Evolutionary conservation across 2,888 invertebrate genomes (phyloP), one percentile per base, ranked within the genome.

Genomic region (Miltochrista miniata): DNA sequence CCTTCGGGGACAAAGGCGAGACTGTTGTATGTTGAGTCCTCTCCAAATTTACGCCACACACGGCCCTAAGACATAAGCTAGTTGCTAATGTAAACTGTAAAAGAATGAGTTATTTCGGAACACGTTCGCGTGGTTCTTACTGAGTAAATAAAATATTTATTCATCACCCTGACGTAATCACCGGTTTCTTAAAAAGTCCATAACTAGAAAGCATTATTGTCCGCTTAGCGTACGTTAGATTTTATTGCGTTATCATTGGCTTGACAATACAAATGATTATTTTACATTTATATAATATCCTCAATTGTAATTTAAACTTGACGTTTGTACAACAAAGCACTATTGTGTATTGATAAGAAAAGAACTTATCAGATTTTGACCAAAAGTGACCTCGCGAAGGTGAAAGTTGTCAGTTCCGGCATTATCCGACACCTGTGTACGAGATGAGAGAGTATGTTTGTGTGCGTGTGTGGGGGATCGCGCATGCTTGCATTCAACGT

Each of bases 361-460:
- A 71, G 66, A 71, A 73, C 69, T 75, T 78, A 79, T 79, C 81
- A 80, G 56, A 79, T 77, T 67, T 24, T 76, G 78, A 76, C 74
- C 74, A 76, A 56, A 65, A 60, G 64, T 81, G 83, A 85, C 88
- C 85, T 61, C 71, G 61, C 47, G 58, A 56, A 49, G 76, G 90
- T 81, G 90, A 90, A 90, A 90, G 90, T 83, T 64, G 74, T 55
- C 62, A 89, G 87, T 85, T 90, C 90, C 90, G 90, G 90, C 68
- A 86, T 72, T 79, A 87, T 81, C 83, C 83, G 85, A 86, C 85
- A 85, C 80, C 76, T 76, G 83, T 78, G 78, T 76, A 77, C 73
- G 59, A 78, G 79, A 82, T 79, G 81, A 76, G 81, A 81, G 83
- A 69, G 72, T 67, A 68, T 71, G 65, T 75, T 72, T 74, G 74